Conservation (phyloP, 1,140 invertebrate genomes). For the Chironomus tepperi region DNA sequence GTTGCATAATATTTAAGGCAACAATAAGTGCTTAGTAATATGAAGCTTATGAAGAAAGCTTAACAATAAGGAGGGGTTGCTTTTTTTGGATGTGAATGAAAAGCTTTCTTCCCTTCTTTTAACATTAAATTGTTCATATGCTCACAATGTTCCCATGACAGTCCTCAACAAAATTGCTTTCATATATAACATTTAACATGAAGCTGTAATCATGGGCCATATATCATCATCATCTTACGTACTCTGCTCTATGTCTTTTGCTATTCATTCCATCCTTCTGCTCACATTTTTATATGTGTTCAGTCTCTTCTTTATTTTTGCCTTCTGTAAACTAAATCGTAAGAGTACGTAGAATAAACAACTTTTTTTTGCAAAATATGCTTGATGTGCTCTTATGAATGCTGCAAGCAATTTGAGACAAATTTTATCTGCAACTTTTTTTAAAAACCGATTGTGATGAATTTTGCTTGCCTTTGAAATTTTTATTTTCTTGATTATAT, state of each 20-base stretch:
- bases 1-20: not conserved
- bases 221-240: not conserved
- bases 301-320: no score
- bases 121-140: not conserved
- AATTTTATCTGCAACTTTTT: no score
- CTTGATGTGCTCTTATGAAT: no score
- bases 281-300: not conserved
- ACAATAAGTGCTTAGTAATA: not conserved
- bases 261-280: not conserved
- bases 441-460: no score
- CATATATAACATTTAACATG: not conserved
- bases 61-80: not conserved
- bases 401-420: no score
- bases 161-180: conserved; percentile 12
- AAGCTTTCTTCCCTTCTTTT: not conserved
- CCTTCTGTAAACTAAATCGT: no score
- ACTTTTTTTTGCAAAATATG: no score
- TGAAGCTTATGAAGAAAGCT: conserved; percentile 2
- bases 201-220: not conserved
- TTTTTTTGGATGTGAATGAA: not conserved
- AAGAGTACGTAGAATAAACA: no score
- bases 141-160: conserved; percentile 3
- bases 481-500: no score
- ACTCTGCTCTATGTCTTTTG: not conserved
- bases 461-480: no score